Conservation (phyloP, 2,797 vertebrate genomes). For the Arremon brunneinucha region DNA sequence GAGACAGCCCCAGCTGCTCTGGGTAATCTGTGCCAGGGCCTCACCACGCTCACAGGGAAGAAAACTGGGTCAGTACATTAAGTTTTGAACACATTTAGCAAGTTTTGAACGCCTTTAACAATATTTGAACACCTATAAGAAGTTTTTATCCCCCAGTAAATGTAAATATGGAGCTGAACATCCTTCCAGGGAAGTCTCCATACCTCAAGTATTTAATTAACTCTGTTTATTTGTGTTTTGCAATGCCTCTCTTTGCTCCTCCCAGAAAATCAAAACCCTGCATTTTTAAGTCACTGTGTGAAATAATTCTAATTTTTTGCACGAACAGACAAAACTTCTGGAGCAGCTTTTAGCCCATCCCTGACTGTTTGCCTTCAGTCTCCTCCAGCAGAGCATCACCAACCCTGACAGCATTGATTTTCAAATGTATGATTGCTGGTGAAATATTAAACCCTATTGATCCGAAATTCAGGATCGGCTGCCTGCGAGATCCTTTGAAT, state of each 20-base stretch:
- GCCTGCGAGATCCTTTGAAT: constrained; percentile 58
- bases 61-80: neutral
- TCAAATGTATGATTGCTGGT: constrained; percentile 64
- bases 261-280: neutral
- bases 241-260: neutral
- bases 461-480: constrained; percentile 68
- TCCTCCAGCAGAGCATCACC: constrained; percentile 20
- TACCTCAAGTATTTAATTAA: neutral
- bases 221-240: accelerated
- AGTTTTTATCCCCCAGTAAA: accelerated
- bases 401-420: constrained; percentile 71
- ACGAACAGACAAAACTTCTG: neutral
- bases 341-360: neutral
- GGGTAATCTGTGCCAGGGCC: neutral
- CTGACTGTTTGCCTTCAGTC: constrained; percentile 33
- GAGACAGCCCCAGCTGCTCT: neutral
- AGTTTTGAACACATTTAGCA: neutral
- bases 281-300: neutral
- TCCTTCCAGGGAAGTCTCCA: neutral
- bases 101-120: neutral
- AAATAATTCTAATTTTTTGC: neutral
- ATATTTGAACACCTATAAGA: neutral
- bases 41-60: neutral
- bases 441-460: constrained; percentile 78
- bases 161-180: neutral